Evolutionary conservation across 1,140 invertebrate species (phyloP).

Genomic region (Dryas iulia): DNA sequence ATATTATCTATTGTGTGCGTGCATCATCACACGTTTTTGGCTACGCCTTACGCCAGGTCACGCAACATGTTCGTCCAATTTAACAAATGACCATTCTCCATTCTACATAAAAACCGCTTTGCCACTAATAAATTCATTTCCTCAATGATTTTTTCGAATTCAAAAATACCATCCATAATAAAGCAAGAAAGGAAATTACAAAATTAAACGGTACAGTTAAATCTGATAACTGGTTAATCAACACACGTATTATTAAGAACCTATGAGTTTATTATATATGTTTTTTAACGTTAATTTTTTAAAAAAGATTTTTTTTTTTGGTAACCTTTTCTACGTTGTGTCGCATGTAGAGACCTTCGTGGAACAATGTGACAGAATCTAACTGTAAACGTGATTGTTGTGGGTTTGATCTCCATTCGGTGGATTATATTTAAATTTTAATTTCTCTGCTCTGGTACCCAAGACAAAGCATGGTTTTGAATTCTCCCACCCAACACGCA

Average conservation of each 20-base stretch:
- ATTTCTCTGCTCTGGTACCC: too few relatives aligned
- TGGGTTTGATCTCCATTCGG: too few relatives aligned
- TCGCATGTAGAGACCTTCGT: too few relatives aligned
- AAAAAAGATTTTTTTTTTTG: too few relatives aligned
- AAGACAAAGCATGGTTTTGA: too few relatives aligned
- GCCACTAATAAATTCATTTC: constrained; percentile 9
- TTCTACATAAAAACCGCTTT: constrained; percentile 11
- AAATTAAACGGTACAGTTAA: neutral
- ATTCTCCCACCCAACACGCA: too few relatives aligned
- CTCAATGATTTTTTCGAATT: neutral
- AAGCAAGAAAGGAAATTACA: neutral
- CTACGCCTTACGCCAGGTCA: constrained; percentile 51
- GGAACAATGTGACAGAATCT: too few relatives aligned
- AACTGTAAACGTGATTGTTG: too few relatives aligned
- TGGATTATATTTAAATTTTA: too few relatives aligned
- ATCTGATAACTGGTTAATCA: neutral
- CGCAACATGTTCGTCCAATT: constrained; percentile 50
- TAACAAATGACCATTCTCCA: constrained; percentile 43
- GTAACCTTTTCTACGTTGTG: too few relatives aligned
- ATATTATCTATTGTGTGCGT: constrained; percentile 12
- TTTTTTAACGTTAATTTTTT: too few relatives aligned
- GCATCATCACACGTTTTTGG: constrained; percentile 25
- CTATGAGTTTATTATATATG: too few relatives aligned
- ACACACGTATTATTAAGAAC: neutral
- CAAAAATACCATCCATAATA: neutral